Evolutionary conservation across 2,113 vertebrate genomes (phyloP), one percentile per base, ranked within the genome.

Genomic region (Taxidea taxus): DNA sequence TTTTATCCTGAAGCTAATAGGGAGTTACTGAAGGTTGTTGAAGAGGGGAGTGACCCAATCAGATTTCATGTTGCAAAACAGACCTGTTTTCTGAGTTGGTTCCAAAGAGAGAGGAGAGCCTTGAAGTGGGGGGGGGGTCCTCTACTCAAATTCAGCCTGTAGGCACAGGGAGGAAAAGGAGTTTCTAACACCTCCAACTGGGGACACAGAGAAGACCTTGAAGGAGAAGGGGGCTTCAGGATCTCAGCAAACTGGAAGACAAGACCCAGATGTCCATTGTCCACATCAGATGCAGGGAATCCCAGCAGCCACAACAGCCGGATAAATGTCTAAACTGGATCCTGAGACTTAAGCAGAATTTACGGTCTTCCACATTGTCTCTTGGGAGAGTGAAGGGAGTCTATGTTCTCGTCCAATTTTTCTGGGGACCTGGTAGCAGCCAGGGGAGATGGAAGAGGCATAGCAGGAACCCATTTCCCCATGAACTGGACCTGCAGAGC

Each of bases 351-450:
- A 3, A 0, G 13, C 44, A 21, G 74, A 87, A 51, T 29, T n/a
- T 27, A 23, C 27, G 13, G 4, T 37, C 10, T 37, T 75, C 54
- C 6, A 11, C 1, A 1, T 3, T 7, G 6, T 23, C n/a, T 42
- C 60, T 60, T 56, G 11, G n/a, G 85, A 3, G 18, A 21, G 27
- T 25, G n/a, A 51, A 66, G 74, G 7, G 23, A 51, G 20, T 14
- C 25, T 39, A 8, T 21, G 60, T 2, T 54, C 39, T 84, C 21
- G n/a, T 54, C 20, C 25, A 47, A 29, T 49, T 81, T 84, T 64
- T 39, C 90, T 66, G 87, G 47, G 34, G 31, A 83, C 21, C 39
- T 72, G 2, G 16, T 56, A 78, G 68, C 42, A 44, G 18, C 15
- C 83, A 39, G 68, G 11, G 78, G 78, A 68, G 39, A 7, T 25